Conservation (phyloP, 2,888 invertebrate genomes). For the Lapara coniferarum region DNA sequence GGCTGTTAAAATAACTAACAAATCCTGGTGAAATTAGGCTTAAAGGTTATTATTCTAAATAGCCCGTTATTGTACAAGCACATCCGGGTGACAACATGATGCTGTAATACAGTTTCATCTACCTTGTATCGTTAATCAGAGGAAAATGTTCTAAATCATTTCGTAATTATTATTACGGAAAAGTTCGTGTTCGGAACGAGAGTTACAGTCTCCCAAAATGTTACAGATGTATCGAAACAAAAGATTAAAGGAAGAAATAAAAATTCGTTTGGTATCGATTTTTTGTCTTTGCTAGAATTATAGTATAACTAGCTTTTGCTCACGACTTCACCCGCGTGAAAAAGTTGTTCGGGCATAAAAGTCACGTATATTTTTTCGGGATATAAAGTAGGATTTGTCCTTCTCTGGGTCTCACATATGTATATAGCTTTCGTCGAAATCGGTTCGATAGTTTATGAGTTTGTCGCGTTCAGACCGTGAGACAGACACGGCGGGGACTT, state of each 20-base stretch:
- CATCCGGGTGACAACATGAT: neutral
- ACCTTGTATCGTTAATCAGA: neutral
- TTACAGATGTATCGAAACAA: conserved; percentile 13
- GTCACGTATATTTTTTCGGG: too few relatives aligned
- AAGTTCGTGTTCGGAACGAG: conserved; percentile 23
- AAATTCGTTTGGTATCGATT: neutral
- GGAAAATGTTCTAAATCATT: conserved; percentile 27
- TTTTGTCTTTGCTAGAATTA: neutral
- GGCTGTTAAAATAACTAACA: too few relatives aligned
- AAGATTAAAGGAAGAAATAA: conserved; percentile 14
- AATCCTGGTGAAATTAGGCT: too few relatives aligned
- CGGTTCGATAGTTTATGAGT: too few relatives aligned
- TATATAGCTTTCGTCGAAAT: too few relatives aligned
- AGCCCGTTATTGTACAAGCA: neutral
- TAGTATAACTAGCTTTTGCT: neutral
- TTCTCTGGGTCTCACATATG: too few relatives aligned
- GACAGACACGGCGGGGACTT: too few relatives aligned
- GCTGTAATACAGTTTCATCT: neutral
- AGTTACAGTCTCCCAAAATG: conserved; percentile 4
- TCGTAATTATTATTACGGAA: conserved; percentile 30
- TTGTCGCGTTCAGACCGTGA: too few relatives aligned
- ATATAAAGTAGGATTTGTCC: too few relatives aligned
- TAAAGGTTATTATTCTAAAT: too few relatives aligned
- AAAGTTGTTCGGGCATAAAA: too few relatives aligned
- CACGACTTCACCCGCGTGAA: too few relatives aligned